Percentiles rank a stretch among this genome's conserved stretches.
Conservation (phyloP, 1,140 invertebrate genomes). For the Drosophila rufa region DNA sequence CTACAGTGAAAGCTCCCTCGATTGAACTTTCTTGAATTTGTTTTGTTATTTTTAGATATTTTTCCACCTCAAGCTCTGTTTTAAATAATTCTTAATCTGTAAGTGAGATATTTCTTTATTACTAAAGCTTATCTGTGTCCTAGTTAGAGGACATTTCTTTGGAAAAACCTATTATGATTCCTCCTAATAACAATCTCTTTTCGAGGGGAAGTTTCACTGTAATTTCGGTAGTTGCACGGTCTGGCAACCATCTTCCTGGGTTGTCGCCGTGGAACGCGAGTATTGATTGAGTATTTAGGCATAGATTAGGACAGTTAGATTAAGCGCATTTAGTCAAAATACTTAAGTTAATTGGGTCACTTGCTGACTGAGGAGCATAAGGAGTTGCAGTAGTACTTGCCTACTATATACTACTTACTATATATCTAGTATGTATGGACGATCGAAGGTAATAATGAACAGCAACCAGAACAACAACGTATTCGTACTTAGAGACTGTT, state of each 20-base stretch:
- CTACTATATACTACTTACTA: slow-evolving; percentile 19
- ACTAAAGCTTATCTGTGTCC: not conserved
- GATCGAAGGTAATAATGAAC: slow-evolving; percentile 24
- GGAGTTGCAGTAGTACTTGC: slow-evolving; percentile 42
- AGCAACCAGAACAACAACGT: slow-evolving; percentile 71
- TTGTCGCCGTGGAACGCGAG: slow-evolving; percentile 38
- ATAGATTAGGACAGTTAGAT: slow-evolving; percentile 32
- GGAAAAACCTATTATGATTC: not conserved
- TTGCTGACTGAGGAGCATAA: slow-evolving; percentile 8
- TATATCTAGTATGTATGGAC: slow-evolving; percentile 19
- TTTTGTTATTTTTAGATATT: not conserved
- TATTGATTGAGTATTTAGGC: slow-evolving; percentile 49
- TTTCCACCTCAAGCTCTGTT: not conserved
- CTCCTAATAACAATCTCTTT: not conserved
- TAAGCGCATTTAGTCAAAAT: slow-evolving; percentile 58
- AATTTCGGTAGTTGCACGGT: slow-evolving; percentile 16
- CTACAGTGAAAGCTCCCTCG: slow-evolving; percentile 29
- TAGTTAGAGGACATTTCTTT: not conserved
- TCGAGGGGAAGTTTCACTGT: slow-evolving; percentile 35
- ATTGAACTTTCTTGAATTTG: too few species aligned
- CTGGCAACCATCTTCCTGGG: slow-evolving; percentile 53
- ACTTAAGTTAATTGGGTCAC: slow-evolving; percentile 38
- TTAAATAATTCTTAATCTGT: not conserved
- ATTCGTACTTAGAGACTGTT: slow-evolving; percentile 84
- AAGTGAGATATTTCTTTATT: not conserved